phyloP scores from a whole-genome alignment of 2,113 vertebrate genomes.

The Perca fluviatilis region DNA sequence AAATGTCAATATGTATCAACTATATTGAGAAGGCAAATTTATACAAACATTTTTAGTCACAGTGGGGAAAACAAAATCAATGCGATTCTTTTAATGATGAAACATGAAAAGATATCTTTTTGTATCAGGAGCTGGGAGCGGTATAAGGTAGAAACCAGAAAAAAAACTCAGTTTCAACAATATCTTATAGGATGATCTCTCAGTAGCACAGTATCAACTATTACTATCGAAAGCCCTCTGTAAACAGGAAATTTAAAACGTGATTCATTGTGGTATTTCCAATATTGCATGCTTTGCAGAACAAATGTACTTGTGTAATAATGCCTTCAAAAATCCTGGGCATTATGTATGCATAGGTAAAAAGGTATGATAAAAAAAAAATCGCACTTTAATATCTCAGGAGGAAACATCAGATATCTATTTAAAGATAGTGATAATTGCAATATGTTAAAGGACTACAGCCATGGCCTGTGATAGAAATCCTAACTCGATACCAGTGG shows the following conservation, averaged over 20 bases:
- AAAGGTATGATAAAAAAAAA: neutral
- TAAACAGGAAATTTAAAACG: conserved; percentile 64
- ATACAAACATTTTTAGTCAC: neutral
- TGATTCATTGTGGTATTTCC: conserved; percentile 27
- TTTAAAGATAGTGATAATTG: conserved; percentile 2
- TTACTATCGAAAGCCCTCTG: conserved; percentile 4
- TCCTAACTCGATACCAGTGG: conserved; percentile 1
- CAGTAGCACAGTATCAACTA: conserved; percentile 22
- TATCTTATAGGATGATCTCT: conserved; percentile 40
- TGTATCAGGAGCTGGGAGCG: neutral
- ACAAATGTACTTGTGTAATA: conserved; percentile 15
- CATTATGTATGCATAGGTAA: conserved; percentile 4
- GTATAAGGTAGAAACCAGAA: neutral
- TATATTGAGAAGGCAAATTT: conserved; percentile 11
- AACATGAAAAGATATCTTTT: conserved; percentile 9
- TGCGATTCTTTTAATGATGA: neutral
- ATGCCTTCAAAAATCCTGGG: neutral
- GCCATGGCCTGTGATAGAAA: conserved; percentile 17
- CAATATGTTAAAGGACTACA: conserved; percentile 7
- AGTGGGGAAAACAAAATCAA: neutral
- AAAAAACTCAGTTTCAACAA: conserved; percentile 17
- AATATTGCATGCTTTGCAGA: conserved; percentile 20
- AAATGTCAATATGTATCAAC: conserved; percentile 45
- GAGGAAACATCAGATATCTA: neutral
- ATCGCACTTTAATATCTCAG: conserved; percentile 2